Conservation (phyloP, 1,140 invertebrate species). For the Cydia strobilella region DNA sequence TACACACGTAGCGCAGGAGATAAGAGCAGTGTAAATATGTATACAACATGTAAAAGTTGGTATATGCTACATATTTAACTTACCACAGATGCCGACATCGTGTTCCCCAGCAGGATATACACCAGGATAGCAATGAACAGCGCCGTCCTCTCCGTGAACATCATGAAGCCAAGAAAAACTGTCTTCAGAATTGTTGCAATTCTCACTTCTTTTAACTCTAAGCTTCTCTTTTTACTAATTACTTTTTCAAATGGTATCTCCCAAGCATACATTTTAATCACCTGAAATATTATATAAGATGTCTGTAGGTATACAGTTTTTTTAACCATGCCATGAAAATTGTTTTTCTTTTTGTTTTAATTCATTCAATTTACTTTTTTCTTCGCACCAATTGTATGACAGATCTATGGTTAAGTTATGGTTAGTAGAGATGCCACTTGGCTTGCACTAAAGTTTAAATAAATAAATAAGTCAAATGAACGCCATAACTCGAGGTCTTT, state of each 20-base stretch:
- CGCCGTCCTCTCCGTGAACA: conserved; percentile 86
- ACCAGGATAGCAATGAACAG: conserved; percentile 86
- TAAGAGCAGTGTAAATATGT: too few species aligned
- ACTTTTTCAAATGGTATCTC: conserved; percentile 85
- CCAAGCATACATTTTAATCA: conserved; percentile 85
- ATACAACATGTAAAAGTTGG: neutral
- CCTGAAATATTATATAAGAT: conserved; percentile 49
- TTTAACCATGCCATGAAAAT: neutral
- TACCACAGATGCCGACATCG: conserved; percentile 83
- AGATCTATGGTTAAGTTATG: too few species aligned
- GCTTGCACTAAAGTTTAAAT: too few species aligned
- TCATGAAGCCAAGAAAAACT: conserved; percentile 86
- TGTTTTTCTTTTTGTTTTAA: too few species aligned
- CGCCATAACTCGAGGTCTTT: too few species aligned
- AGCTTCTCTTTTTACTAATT: conserved; percentile 70
- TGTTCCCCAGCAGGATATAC: conserved; percentile 83
- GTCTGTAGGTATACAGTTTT: neutral
- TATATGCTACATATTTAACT: conserved; percentile 43
- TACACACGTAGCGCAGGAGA: too few species aligned
- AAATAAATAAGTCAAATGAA: too few species aligned
- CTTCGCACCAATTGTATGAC: too few species aligned
- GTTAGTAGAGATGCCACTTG: too few species aligned
- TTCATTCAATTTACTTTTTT: too few species aligned
- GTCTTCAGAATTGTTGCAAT: conserved; percentile 84
- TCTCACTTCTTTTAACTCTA: conserved; percentile 65